A percentile compares a stretch with the other conserved stretches of the same genome.
These are phyloP conservation scores for Artemia franciscana DNA, from an alignment of 1,140 invertebrate genomes.

Conservation along the genomic window DNA sequence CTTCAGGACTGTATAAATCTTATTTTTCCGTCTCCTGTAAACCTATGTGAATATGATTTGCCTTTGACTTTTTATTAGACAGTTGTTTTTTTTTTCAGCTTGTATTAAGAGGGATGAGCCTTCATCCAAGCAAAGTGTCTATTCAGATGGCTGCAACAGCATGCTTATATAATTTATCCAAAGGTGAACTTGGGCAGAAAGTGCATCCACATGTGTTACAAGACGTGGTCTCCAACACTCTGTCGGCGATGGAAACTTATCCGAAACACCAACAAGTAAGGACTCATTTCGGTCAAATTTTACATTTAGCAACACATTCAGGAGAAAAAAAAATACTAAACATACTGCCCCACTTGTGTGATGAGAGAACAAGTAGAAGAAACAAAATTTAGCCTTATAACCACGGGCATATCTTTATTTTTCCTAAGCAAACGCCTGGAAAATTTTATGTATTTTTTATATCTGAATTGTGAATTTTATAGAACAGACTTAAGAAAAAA, in stretches of 20 bases:
- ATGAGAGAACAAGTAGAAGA: too few species aligned
- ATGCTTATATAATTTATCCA: constrained; percentile 53
- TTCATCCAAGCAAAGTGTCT: constrained; percentile 34
- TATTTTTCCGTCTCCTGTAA: neutral
- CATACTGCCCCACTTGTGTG: too few species aligned
- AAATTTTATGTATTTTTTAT: too few species aligned
- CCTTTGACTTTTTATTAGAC: constrained; percentile 1
- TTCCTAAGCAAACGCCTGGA: too few species aligned
- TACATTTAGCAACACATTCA: too few species aligned
- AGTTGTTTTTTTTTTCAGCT: constrained; percentile 23
- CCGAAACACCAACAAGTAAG: constrained; percentile 33
- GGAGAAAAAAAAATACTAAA: too few species aligned
- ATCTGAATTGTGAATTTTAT: too few species aligned
- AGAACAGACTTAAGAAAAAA: too few species aligned
- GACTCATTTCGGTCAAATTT: too few species aligned
- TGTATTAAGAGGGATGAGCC: constrained; percentile 41
- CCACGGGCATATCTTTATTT: too few species aligned
- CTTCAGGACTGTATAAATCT: neutral
- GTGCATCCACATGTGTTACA: constrained; percentile 40
- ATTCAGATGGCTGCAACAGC: constrained; percentile 60
- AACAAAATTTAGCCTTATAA: too few species aligned
- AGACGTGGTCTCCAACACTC: constrained; percentile 38
- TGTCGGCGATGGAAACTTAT: constrained; percentile 45
- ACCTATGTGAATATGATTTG: neutral
- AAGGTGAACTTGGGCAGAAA: constrained; percentile 34